Evolutionary conservation across 2,797 vertebrate species (phyloP), one percentile per base, ranked within the genome.

Genomic region (Lutjanus campechanus): DNA sequence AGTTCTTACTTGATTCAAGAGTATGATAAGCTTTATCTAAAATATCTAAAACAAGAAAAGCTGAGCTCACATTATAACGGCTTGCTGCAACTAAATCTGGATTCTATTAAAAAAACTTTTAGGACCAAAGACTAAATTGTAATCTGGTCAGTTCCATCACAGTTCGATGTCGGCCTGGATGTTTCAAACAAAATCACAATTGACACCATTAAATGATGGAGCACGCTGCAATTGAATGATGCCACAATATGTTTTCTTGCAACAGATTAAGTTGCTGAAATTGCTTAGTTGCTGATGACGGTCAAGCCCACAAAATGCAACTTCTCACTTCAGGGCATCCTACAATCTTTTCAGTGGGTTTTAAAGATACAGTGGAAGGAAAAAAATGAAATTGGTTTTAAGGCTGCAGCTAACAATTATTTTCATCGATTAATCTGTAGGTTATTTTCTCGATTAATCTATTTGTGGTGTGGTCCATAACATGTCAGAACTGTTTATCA

Each of bases 21-120:
- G 5, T 41, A 36, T 46, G 49, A 43, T 3, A 1, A 8, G 36
- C 53, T 65, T 15, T 36, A 41, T 36, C 29, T 15, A 56, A 69
- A n/a, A 51, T 53, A 59, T 74, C 19, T 44, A 47, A 72, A 64
- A 72, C 12, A 59, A 58, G 58, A 63, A 19, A 51, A 76, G 46
- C 12, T 29, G 17, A 53, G 51, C 58, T 65, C 62, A 44, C 0
- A 11, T 58, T 43, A 44, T 13, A 20, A 22, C 29, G 61, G 17
- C 11, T 70, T 1, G 11, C 44, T 36, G 50, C 50, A 55, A 20
- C 41, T 55, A 17, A 2, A 47, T 49, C 8, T 56, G 41, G 3
- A 60, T 65, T 36, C 44, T 46, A 65, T 41, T 43, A n/a, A 47
- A n/a, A n/a, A 1, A 15, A 29, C n/a, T 19, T 59, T 44, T 22